Percentiles rank a stretch among this genome's conserved stretches.
These are phyloP conservation scores for Chlorops oryzae DNA, from an alignment of 1,140 invertebrate genomes.

Conservation along the genomic window DNA sequence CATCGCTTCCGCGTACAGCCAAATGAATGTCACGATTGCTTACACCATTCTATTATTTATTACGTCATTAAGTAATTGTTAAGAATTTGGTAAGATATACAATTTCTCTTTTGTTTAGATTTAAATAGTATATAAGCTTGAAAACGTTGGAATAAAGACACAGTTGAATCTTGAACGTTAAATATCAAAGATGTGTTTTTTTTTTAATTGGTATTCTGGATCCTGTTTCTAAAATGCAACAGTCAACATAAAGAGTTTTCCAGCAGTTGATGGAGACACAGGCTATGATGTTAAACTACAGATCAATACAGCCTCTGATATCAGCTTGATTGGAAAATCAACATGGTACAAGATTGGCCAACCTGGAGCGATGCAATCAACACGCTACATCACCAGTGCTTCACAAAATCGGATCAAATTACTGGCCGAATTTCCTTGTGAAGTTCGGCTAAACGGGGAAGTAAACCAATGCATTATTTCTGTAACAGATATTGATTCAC, in stretches of 20 bases:
- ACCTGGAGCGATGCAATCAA: neutral
- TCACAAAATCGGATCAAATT: neutral
- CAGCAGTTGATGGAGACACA: neutral
- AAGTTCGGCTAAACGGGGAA: slow-evolving; percentile 6
- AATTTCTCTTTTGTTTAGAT: too few relatives aligned
- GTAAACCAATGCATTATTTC: neutral
- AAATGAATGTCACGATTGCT: too few relatives aligned
- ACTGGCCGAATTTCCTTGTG: slow-evolving; percentile 6
- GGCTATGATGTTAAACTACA: slow-evolving; percentile 2
- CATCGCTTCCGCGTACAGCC: too few relatives aligned
- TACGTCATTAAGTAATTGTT: too few relatives aligned
- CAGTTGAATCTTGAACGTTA: too few relatives aligned
- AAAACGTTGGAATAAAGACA: too few relatives aligned
- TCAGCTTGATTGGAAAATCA: neutral
- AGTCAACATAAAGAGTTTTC: neutral
- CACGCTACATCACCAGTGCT: neutral
- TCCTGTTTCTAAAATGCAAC: neutral
- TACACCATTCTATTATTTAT: too few relatives aligned
- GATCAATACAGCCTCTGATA: slow-evolving; percentile 2
- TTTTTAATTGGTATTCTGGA: too few relatives aligned
- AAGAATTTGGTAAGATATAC: too few relatives aligned
- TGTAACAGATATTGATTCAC: slow-evolving; percentile 5
- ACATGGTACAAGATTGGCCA: slow-evolving; percentile 3
- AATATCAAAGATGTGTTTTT: too few relatives aligned
- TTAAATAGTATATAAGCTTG: too few relatives aligned